phyloP scores from a whole-genome alignment of 2,113 vertebrate genomes.

The Calyptomena viridis region DNA sequence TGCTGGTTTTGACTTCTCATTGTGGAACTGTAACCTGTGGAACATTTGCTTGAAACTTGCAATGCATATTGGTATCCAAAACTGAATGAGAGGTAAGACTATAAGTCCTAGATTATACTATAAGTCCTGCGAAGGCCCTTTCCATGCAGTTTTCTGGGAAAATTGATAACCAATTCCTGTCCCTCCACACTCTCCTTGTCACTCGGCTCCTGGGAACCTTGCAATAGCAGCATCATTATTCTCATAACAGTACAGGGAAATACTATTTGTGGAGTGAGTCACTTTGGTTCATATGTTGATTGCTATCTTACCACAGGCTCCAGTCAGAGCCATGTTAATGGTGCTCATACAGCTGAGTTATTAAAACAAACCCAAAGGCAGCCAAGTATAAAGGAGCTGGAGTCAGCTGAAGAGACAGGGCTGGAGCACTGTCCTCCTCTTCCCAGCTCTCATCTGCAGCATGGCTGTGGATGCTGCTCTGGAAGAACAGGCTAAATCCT shows the following conservation, averaged over 20 bases:
- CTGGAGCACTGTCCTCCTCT: not conserved
- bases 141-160: not conserved
- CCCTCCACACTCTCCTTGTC: not conserved
- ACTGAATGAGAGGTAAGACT: not conserved
- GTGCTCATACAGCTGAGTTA: not conserved
- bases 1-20: not conserved
- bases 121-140: not conserved
- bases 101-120: too few species aligned
- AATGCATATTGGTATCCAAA: not conserved
- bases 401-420: not conserved
- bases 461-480: not conserved
- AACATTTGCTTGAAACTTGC: not conserved
- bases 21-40: not conserved
- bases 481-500: not conserved
- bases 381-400: not conserved
- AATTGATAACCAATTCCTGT: not conserved
- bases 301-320: not conserved
- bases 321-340: slow-evolving; percentile 9
- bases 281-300: not conserved
- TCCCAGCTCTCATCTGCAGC: fast-evolving
- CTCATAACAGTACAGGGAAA: not conserved
- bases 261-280: not conserved
- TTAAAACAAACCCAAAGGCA: slow-evolving; percentile 15
- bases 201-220: not conserved
- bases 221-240: not conserved